A percentile compares a stretch with the other conserved stretches of the same genome.
Conservation (phyloP, 2,113 vertebrate genomes). For the Aptenodytes patagonicus region DNA sequence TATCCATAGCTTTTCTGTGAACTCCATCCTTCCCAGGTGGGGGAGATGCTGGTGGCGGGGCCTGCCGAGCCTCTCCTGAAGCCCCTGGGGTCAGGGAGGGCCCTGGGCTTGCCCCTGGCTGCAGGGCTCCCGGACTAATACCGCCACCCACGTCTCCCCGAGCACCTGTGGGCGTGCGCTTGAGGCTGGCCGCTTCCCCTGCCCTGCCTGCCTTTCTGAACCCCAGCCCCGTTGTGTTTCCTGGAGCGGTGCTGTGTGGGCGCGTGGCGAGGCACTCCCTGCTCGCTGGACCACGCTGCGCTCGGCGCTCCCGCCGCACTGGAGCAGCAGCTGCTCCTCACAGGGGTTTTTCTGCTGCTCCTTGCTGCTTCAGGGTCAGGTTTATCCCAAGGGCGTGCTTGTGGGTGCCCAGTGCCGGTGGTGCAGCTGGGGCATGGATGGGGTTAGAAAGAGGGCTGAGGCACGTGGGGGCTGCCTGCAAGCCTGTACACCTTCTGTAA, state of each 20-base stretch:
- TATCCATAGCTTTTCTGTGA: not conserved
- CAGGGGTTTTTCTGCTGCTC: not conserved
- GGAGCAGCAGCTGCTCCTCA: not conserved
- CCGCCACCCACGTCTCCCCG: fast-evolving
- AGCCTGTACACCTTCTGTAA: not conserved
- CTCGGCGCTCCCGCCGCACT: fast-evolving
- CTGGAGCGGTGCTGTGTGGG: not conserved
- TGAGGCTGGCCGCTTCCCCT: not conserved
- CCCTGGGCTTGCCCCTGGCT: not conserved
- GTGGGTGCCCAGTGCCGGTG: not conserved
- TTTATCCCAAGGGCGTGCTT: not conserved
- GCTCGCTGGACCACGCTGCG: fast-evolving
- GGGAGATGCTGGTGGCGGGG: not conserved
- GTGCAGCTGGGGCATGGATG: too few species aligned
- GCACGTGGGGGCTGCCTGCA: not conserved
- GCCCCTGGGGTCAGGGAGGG: too few species aligned
- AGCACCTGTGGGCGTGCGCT: fast-evolving
- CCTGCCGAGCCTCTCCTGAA: not conserved
- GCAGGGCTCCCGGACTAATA: not conserved
- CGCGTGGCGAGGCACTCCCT: not conserved
- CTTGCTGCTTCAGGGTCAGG: not conserved
- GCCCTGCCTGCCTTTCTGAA: not conserved
- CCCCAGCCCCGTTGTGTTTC: fast-evolving
- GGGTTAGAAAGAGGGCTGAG: not conserved
- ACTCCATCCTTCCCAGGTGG: not conserved